These are phyloP conservation scores for Eumeta japonica DNA, from an alignment of 1,140 invertebrate species.

Conservation along the genomic window DNA sequence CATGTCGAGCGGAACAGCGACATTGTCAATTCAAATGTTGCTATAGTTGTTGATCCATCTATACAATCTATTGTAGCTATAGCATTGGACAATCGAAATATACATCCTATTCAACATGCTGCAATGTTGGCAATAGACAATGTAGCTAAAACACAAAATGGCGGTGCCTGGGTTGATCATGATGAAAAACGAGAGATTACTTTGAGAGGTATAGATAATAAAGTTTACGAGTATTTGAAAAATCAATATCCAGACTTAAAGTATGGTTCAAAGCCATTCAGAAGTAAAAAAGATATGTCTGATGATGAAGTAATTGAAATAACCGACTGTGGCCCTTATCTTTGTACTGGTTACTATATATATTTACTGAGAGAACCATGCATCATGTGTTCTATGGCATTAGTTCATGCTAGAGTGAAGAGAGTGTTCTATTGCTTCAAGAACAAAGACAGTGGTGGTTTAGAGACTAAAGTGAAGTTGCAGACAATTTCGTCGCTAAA, in stretches of 20 bases:
- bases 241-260: constrained; percentile 23
- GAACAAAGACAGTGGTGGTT: constrained; percentile 63
- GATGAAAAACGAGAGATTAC: constrained; percentile 6
- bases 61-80: constrained; percentile 64
- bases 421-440: constrained; percentile 76
- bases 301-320: constrained; percentile 10
- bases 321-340: constrained; percentile 64
- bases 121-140: constrained; percentile 83
- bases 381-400: constrained; percentile 90
- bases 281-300: constrained; percentile 14
- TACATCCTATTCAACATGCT: constrained; percentile 80
- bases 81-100: constrained; percentile 60
- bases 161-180: constrained; percentile 66
- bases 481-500: constrained; percentile 81
- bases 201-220: constrained; percentile 17
- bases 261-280: constrained; percentile 28
- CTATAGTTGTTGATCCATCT: constrained; percentile 70
- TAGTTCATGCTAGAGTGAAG: constrained; percentile 82
- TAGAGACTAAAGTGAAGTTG: constrained; percentile 71
- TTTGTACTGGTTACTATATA: constrained; percentile 87
- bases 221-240: constrained; percentile 25
- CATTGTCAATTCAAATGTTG: constrained; percentile 44
- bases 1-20: constrained; percentile 17
- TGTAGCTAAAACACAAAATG: constrained; percentile 78
- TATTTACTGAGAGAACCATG: constrained; percentile 87